phyloP scores from a whole-genome alignment of 2,113 vertebrate genomes.

The Myiagra hebetior region DNA sequence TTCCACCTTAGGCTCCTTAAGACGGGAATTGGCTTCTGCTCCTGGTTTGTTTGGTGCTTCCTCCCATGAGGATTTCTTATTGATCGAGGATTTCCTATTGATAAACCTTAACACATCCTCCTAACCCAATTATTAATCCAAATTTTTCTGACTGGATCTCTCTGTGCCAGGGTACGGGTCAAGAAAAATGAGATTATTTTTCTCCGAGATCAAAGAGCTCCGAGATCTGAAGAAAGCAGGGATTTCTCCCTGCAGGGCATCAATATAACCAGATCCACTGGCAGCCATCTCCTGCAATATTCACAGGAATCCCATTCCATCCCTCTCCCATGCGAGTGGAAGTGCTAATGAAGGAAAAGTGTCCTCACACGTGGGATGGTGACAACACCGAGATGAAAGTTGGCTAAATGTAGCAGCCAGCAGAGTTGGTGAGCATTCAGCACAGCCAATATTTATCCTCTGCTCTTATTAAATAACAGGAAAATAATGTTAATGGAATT shows the following conservation, averaged over 20 bases:
- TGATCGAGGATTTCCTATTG: neutral
- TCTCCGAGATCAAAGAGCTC: neutral
- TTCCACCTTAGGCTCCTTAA: neutral
- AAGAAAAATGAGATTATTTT: neutral
- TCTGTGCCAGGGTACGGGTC: neutral
- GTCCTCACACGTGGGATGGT: neutral
- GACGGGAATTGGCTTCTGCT: neutral
- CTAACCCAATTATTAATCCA: neutral
- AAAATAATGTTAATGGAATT: neutral
- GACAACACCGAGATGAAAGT: neutral
- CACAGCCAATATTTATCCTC: neutral
- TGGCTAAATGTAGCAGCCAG: neutral
- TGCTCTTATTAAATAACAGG: neutral
- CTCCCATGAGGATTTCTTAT: neutral
- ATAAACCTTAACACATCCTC: neutral
- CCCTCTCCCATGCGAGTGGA: neutral
- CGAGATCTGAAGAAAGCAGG: neutral
- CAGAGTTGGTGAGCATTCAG: neutral
- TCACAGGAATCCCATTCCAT: neutral
- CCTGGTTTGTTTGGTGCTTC: neutral
- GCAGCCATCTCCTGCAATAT: neutral
- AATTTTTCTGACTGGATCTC: neutral
- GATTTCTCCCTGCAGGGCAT: neutral
- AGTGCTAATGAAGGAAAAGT: neutral
- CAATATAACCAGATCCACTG: neutral